These are phyloP conservation scores for Sminthurinus aureus DNA, from an alignment of 2,888 invertebrate genomes.

Conservation along the genomic window DNA sequence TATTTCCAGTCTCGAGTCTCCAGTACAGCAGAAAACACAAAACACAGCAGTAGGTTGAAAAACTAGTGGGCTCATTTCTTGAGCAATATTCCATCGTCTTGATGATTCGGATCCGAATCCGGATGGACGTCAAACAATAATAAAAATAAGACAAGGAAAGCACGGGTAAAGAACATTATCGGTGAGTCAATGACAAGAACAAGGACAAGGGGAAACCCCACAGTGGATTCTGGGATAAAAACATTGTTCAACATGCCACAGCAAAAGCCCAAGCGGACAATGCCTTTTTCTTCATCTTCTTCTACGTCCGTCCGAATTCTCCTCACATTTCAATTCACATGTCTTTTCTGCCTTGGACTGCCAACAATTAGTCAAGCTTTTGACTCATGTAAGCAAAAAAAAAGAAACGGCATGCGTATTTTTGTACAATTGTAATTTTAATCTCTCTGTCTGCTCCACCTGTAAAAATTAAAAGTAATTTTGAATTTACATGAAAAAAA, in stretches of 20 bases:
- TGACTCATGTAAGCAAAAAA: conserved; percentile 53
- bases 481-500: neutral
- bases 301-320: conserved; percentile 26
- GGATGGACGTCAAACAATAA: neutral
- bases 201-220: neutral
- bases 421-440: neutral
- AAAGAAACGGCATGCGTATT: neutral
- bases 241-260: conserved; percentile 25
- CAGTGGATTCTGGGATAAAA: conserved; percentile 22
- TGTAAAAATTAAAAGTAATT: neutral
- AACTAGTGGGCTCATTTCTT: too few species aligned
- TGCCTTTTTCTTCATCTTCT: neutral
- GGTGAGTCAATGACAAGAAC: neutral
- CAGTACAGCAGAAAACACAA: too few species aligned
- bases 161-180: neutral
- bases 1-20: too few species aligned
- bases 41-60: too few species aligned
- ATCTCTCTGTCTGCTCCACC: neutral
- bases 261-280: conserved; percentile 24
- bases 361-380: conserved; percentile 48
- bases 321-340: conserved; percentile 28
- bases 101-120: neutral
- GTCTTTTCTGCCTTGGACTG: conserved; percentile 36
- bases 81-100: too few species aligned
- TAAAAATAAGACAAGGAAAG: neutral